Base-by-base conservation (phyloP, 2,888 invertebrate genomes). In the Caenorhabditis becei region DNA sequence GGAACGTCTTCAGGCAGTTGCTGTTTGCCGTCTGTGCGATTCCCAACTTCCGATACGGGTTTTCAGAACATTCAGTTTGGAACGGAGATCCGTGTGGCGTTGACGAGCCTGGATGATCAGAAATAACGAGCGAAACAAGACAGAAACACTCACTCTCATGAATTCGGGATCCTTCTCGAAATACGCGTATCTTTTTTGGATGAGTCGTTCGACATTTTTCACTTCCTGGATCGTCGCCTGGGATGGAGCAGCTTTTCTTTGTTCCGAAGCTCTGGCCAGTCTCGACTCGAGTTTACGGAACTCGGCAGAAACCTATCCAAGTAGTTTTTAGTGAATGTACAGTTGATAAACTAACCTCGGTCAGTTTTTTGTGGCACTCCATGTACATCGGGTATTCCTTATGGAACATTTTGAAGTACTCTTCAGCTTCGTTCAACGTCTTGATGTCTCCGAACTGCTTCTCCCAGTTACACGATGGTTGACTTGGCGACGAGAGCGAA, bases 381-480 rank as follows among this genome's bases (percentile, higher is more conserved):
- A 82, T 81, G 63, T 88, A 88, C 53, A 77, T 65, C 4, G 87
- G 87, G 63, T 88, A 88, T 14, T 88, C 88, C 26, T 69, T 77
- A 71, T 88, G 83, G 69, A 85, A 84, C 61, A 82, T 65, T 11
- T 65, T 59, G 59, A 81, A 83, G 61, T 86, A 86, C 3, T 78
- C 58, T 11, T 86, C 84, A 14, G 84, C 86, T 10, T 86, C 84
- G 32, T 59, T 24, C 5, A 71, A 49, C 10, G 77, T 59, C 28
- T 81, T 83, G 66, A 84, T 77, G 63, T 72, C 72, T 18, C 80
- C 77, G 41, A 69, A 72, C n/a, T 61, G 56, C 24, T 84, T 85
- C 26, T 86, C 74, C 87, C 87, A 88, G 62, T 88, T 87, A n/a
- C 83, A 82, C n/a, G 86, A 79, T 16, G 86, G 87, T 44, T 83